These are phyloP conservation scores for Tamandua tetradactyla DNA, from an alignment of 2,797 vertebrate genomes.

Conservation along the genomic window DNA sequence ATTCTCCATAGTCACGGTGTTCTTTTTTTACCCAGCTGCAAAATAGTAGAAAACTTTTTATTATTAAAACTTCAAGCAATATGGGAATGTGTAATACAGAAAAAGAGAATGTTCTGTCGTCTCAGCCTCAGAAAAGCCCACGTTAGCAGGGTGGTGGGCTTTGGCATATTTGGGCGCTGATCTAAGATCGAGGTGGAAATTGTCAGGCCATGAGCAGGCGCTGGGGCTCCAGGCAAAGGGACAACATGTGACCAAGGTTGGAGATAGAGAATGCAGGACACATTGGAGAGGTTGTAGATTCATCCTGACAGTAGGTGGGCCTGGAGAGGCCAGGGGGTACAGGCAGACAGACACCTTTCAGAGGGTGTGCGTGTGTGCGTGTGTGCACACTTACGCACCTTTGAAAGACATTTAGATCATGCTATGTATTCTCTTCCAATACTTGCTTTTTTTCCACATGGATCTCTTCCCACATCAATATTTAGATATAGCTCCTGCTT, in stretches of 20 bases:
- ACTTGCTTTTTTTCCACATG: background rate
- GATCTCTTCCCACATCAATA: background rate
- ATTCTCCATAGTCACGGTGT: background rate
- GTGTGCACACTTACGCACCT: background rate
- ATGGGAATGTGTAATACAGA: background rate
- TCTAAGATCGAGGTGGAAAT: background rate
- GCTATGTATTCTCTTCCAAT: background rate
- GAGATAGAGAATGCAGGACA: background rate
- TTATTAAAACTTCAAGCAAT: background rate
- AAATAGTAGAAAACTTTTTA: background rate
- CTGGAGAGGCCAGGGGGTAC: rapidly evolving
- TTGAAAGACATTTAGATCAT: background rate
- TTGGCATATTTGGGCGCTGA: background rate
- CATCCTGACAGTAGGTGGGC: background rate
- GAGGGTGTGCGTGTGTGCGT: background rate
- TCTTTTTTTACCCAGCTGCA: background rate
- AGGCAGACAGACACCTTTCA: background rate
- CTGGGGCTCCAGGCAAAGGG: background rate
- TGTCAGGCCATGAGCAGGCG: background rate
- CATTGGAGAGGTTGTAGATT: background rate
- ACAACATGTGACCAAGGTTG: background rate
- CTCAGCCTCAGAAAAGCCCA: background rate
- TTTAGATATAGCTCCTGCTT: background rate
- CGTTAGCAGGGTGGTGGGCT: background rate
- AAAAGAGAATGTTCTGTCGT: background rate